phyloP scores from a whole-genome alignment of 2,888 invertebrate genomes.

The Apotomis capreana region DNA sequence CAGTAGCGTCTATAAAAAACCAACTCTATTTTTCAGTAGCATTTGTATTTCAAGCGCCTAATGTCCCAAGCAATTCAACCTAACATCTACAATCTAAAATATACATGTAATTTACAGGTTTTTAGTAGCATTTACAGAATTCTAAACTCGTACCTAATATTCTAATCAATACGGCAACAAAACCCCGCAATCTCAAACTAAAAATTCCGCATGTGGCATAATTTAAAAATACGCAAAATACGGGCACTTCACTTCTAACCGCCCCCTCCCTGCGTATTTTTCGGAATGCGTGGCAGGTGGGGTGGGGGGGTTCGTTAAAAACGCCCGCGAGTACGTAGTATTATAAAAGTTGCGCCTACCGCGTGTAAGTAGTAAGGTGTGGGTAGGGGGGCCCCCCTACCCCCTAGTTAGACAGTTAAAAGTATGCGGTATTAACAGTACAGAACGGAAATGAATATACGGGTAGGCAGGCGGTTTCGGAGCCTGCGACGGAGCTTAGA shows the following conservation, averaged over 20 bases:
- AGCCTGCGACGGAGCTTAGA: slow-evolving; percentile 77
- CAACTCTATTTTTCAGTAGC: too few relatives aligned
- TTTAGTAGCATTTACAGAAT: neutral
- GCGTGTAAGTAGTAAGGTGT: slow-evolving; percentile 81
- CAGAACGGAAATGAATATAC: slow-evolving; percentile 83
- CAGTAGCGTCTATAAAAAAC: too few relatives aligned
- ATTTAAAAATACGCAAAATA: slow-evolving; percentile 84
- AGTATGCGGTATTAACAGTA: slow-evolving; percentile 82
- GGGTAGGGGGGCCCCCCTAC: slow-evolving; percentile 55
- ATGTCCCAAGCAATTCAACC: too few relatives aligned
- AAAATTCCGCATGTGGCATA: slow-evolving; percentile 78
- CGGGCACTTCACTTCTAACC: slow-evolving; percentile 81
- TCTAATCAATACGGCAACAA: slow-evolving; percentile 20
- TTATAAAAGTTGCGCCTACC: slow-evolving; percentile 84
- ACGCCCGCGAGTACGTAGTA: slow-evolving; percentile 81
- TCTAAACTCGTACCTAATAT: neutral
- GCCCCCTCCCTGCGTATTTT: slow-evolving; percentile 79
- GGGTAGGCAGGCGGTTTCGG: slow-evolving; percentile 76
- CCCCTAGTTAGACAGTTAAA: slow-evolving; percentile 83
- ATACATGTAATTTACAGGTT: too few relatives aligned
- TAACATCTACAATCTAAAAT: too few relatives aligned
- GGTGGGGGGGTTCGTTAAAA: slow-evolving; percentile 80
- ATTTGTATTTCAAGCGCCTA: too few relatives aligned
- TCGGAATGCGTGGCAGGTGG: slow-evolving; percentile 82
- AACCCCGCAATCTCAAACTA: slow-evolving; percentile 52